Base-by-base conservation (phyloP, 2,888 invertebrate genomes). In the Formica aserva region DNA sequence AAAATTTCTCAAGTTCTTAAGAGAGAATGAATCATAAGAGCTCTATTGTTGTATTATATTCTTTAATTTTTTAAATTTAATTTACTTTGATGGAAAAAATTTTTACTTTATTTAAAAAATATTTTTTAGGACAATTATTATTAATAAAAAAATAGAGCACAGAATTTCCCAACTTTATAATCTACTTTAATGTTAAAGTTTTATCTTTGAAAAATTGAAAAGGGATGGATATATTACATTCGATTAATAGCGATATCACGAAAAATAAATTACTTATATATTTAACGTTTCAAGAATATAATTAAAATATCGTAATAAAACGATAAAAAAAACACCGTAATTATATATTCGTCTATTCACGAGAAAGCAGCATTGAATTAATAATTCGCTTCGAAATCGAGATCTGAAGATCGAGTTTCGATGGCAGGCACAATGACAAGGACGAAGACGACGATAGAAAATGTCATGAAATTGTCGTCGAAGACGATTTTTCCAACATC, bases 401-500 rank as follows among this genome's bases (percentile, higher is more conserved):
- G n/a, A 45, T 78, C 22, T 45, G 4, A 29, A 69, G 18, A 69
- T 71, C 22, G 22, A 18, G 35, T 60, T 26, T 55, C 57, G 60
- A 78, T 6, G 77, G 26, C 9, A 18, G 32, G 5, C 55, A 57
- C 55, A 38, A 48, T n/a, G 18, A 66, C 63, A 26, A 66, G 1
- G 26, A 66, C 26, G 41, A 41, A 22, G 15, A 32, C 32, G 62
- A 22, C 9, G 48, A 48, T 45, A 38, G 26, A 2, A 1, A 41
- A 57, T 38, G 57, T 32, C 41, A 18, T 41, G 18, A 57, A 78
- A 60, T 57, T 67, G 67, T 78, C 69, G 32, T 41, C 67, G 6
- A 45, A 13, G 60, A 48, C 78, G 60, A 69, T 69, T 80, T 80
- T 60, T 80, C 35, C 57, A 22, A 35, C 78, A 71, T 80, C 60